Base-by-base conservation (phyloP, 2,113 vertebrate species). In the Piprites chloris region DNA sequence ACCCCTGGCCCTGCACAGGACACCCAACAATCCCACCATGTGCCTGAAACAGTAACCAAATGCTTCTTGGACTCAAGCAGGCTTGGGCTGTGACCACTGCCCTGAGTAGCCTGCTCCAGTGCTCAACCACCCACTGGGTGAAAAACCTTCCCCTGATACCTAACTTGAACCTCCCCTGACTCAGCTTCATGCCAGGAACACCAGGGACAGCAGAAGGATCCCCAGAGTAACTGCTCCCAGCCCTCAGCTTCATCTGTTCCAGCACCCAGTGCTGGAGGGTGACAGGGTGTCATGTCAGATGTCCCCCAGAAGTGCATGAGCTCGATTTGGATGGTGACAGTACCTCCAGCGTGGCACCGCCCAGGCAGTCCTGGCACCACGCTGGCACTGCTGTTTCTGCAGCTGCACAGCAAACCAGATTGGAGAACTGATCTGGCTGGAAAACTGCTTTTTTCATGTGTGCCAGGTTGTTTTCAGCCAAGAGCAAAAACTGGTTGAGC, bases 401-500 rank as follows among this genome's bases (percentile, higher is more conserved):
- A 94, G 94, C 85, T 6, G 11, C 66, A 85, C 28, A 89, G 84
- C 55, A 94, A 80, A 88, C 21, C 50, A 95, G 90, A 96, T n/a
- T 41, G 68, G 33, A 92, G 93, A 84, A 59, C 68, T 39, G 76
- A 96, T 95, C 80, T 96, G 93, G 65, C 90, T 92, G 76, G 86
- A 87, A 96, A 95, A 84, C 15, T 81, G 72, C 16, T 52, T 22
- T 77, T 69, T n/a, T 18, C 1, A 3, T 49, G 42, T 81, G 65
- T 89, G 91, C 89, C 94, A 96, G 83, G 55, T 39, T 89, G 72
- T 84, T 90, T 95, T 86, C 90, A 95, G 94, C 93, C 96, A 93
- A 90, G 76, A 92, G 65, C 65, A 87, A 80, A 95, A 96, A 97
- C 96, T 95, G 95, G 95, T 97, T 50, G 83, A 97, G 80, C 96